These are phyloP conservation scores for Eurosta solidaginis DNA, from an alignment of 1,140 invertebrate genomes.

Conservation along the genomic window DNA sequence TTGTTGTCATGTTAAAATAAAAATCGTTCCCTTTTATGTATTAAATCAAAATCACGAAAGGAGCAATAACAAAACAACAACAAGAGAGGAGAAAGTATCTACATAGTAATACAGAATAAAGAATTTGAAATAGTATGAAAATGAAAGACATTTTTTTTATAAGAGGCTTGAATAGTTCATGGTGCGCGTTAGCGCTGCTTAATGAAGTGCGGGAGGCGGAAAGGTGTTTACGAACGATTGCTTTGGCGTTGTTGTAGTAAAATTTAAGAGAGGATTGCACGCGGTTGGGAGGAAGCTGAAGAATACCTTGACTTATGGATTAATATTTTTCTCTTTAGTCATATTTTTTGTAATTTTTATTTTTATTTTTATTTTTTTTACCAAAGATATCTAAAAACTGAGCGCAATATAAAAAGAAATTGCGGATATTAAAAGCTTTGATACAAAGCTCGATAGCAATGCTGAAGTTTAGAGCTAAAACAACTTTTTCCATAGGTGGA, in stretches of 20 bases:
- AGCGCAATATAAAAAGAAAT: neutral
- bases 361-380: neutral
- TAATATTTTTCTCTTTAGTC: slow-evolving; percentile 40
- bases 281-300: too few relatives aligned
- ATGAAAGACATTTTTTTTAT: slow-evolving; percentile 47
- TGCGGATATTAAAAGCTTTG: too few relatives aligned
- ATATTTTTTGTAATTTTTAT: neutral
- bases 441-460: too few relatives aligned
- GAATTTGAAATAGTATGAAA: slow-evolving; percentile 46
- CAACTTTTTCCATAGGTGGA: too few relatives aligned
- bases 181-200: neutral
- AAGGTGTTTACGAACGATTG: neutral
- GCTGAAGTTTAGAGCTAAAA: too few relatives aligned
- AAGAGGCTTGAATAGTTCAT: slow-evolving; percentile 40
- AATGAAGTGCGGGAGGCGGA: neutral
- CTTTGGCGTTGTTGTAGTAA: neutral
- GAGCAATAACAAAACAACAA: slow-evolving; percentile 2
- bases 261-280: neutral
- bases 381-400: neutral
- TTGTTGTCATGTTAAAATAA: slow-evolving; percentile 2
- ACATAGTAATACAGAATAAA: slow-evolving; percentile 17
- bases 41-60: slow-evolving; percentile 31
- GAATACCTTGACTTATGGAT: slow-evolving; percentile 54
- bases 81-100: neutral
- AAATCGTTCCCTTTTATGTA: slow-evolving; percentile 1